phyloP scores from a whole-genome alignment of 1,140 invertebrate species.

The Pollicipes pollicipes region DNA sequence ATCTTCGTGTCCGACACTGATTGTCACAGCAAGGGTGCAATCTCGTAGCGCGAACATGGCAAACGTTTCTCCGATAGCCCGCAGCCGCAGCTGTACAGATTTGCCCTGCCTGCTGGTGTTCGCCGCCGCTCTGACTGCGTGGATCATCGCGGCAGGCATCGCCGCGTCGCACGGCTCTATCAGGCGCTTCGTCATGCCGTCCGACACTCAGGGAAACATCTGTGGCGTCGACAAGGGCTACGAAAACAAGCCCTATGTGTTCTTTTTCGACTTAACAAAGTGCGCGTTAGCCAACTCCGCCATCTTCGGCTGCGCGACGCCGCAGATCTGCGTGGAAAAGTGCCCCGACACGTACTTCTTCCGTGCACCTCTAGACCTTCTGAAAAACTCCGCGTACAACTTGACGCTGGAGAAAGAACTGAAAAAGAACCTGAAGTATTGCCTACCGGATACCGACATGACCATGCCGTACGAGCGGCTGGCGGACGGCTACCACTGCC shows the following conservation, averaged over 20 bases:
- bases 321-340: constrained; percentile 57
- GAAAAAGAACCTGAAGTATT: neutral
- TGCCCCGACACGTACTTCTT: constrained; percentile 43
- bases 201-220: constrained; percentile 33
- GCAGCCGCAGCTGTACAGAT: constrained; percentile 67
- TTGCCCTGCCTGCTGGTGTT: constrained; percentile 67
- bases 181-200: constrained; percentile 63
- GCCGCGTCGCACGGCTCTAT: constrained; percentile 37
- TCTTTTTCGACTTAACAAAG: constrained; percentile 67
- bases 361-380: neutral
- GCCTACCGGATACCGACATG: neutral
- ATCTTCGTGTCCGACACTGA: no score
- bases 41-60: no score
- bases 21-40: no score
- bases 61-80: neutral
- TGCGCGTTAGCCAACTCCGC: constrained; percentile 48
- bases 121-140: constrained; percentile 49
- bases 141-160: constrained; percentile 44
- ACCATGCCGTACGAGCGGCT: neutral
- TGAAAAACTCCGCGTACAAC: neutral
- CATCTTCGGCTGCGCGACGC: constrained; percentile 61
- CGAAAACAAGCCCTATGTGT: constrained; percentile 46
- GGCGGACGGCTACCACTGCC: neutral
- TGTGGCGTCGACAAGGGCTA: constrained; percentile 33
- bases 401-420: neutral